Conservation (phyloP, 64 coral and sea anemone species). For the Orbicella faveolata region DNA sequence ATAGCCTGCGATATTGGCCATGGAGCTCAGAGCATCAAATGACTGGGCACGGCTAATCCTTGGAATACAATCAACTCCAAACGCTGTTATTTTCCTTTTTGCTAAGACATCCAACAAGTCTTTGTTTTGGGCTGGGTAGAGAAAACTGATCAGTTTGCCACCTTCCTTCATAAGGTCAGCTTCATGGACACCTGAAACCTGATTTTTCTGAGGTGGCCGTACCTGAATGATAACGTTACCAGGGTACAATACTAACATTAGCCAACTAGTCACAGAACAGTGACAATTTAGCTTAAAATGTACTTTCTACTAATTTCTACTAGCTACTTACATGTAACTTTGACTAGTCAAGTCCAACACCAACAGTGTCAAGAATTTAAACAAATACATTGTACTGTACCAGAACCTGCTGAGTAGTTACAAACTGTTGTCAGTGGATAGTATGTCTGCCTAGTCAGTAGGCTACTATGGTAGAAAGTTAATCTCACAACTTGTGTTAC, state of each 20-base stretch:
- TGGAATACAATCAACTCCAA: constrained; percentile 96
- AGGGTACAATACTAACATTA: too few relatives aligned
- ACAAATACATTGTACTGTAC: too few relatives aligned
- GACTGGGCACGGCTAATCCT: constrained; percentile 87
- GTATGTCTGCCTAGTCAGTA: too few relatives aligned
- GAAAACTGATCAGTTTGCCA: constrained; percentile 84
- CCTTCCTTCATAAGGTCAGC: constrained; percentile 95
- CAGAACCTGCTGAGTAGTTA: too few relatives aligned
- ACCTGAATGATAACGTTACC: constrained; percentile 50
- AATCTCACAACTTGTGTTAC: background rate
- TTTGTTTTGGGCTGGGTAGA: constrained; percentile 97
- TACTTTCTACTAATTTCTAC: too few relatives aligned
- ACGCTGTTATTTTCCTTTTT: constrained; percentile 84
- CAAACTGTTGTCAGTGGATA: too few relatives aligned
- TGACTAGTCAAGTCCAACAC: too few relatives aligned
- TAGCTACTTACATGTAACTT: too few relatives aligned
- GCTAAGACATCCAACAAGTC: constrained; percentile 76
- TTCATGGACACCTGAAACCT: constrained; percentile 55
- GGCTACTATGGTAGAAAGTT: too few relatives aligned
- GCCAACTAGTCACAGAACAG: too few relatives aligned
- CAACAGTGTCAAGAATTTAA: too few relatives aligned
- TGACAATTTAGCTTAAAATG: too few relatives aligned
- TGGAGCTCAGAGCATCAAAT: constrained; percentile 93
- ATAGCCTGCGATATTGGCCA: constrained; percentile 99
- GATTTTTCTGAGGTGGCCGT: constrained; percentile 77